A percentile compares a stretch with the other conserved stretches of the same genome.
These are phyloP conservation scores for Atopsyche davidsoni DNA, from an alignment of 1,140 invertebrate genomes.

Conservation along the genomic window DNA sequence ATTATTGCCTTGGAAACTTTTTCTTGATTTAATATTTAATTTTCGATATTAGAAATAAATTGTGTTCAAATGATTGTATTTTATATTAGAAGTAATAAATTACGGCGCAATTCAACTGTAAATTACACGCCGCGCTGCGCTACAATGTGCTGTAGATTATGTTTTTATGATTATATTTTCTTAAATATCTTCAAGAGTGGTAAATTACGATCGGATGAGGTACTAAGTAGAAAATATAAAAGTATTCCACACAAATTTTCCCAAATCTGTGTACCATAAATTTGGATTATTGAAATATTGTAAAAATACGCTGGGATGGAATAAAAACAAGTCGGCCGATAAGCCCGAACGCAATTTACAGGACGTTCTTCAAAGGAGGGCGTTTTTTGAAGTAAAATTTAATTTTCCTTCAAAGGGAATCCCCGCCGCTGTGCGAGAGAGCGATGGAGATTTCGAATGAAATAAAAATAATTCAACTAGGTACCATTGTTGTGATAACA, in stretches of 20 bases:
- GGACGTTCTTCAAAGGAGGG: conserved; percentile 16
- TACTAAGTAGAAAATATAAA: background rate
- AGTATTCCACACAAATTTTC: background rate
- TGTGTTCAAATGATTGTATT: too few species aligned
- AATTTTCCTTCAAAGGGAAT: conserved; percentile 18
- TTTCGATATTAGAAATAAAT: too few species aligned
- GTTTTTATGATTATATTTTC: too few species aligned
- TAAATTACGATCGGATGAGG: too few species aligned
- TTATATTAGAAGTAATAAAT: too few species aligned
- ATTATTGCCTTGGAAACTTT: too few species aligned
- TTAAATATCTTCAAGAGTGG: too few species aligned
- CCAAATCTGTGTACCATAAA: conserved; percentile 13
- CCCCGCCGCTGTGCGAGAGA: conserved; percentile 4
- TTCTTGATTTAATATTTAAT: too few species aligned
- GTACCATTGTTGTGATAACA: background rate
- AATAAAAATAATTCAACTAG: conserved; percentile 19
- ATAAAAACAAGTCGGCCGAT: conserved; percentile 29
- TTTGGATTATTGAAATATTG: conserved; percentile 21
- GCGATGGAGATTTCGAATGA: conserved; percentile 17
- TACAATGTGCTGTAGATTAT: too few species aligned
- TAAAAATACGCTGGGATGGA: conserved; percentile 22
- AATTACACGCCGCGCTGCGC: too few species aligned
- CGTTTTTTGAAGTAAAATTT: conserved; percentile 26
- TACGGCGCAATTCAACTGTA: too few species aligned
- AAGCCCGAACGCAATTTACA: conserved; percentile 28